phyloP scores from a whole-genome alignment of 92 coral and sea anemone genomes.

The Diadumene lineata region DNA sequence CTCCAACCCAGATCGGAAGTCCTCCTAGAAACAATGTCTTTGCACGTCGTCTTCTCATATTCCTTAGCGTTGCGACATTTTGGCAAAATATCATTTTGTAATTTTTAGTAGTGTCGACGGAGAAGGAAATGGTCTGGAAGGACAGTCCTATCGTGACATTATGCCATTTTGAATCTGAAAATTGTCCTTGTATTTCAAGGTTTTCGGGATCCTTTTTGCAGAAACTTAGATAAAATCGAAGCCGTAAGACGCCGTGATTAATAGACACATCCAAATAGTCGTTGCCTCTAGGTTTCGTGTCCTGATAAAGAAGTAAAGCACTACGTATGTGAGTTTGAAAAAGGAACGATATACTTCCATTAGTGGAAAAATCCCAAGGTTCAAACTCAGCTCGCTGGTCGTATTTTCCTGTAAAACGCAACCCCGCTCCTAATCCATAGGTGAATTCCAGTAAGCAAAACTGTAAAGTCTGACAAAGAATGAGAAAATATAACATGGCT shows the following conservation, averaged over 20 bases:
- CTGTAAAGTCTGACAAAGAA: conserved; percentile 17
- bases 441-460: conserved; percentile 9
- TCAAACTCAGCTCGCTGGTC: conserved; percentile 27
- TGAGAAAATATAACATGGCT: conserved; percentile 8
- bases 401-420: not conserved
- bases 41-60: conserved; percentile 15
- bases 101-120: conserved; percentile 33
- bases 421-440: conserved; percentile 33
- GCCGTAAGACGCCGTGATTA: not conserved
- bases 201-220: conserved; percentile 1
- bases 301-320: conserved; percentile 52
- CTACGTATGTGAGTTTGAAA: conserved; percentile 36
- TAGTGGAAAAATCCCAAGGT: conserved; percentile 35
- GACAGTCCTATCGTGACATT: conserved; percentile 32
- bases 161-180: conserved; percentile 53
- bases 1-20: not conserved
- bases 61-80: not conserved
- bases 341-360: conserved; percentile 54
- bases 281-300: conserved; percentile 18
- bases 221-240: conserved; percentile 12
- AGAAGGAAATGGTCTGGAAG: conserved; percentile 13
- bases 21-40: conserved; percentile 24
- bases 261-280: conserved; percentile 24
- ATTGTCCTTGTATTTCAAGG: conserved; percentile 18
- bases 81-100: not conserved